Percentiles rank a stretch among this genome's conserved stretches.
Conservation (phyloP, 2,797 vertebrate genomes). For the Sebastes oblongus region DNA sequence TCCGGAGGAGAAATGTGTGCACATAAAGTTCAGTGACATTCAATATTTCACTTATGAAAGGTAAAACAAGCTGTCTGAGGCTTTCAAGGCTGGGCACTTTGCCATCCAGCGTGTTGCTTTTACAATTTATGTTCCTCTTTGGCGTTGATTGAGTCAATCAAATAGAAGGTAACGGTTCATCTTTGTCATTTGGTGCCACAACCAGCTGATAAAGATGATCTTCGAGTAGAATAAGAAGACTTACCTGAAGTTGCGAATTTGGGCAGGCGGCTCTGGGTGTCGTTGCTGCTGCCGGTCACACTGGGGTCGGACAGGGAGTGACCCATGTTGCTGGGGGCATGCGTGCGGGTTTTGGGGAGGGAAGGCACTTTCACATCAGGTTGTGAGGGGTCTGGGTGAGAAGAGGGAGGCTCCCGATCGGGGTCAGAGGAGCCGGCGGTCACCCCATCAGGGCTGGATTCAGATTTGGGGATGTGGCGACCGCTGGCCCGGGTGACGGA, state of each 20-base stretch:
- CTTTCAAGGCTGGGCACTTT: constrained; percentile 16
- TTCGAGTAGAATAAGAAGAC: background rate
- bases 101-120: constrained; percentile 14
- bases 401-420: constrained; percentile 46
- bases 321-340: constrained; percentile 69
- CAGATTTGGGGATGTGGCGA: constrained; percentile 82
- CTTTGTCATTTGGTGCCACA: background rate
- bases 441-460: constrained; percentile 72
- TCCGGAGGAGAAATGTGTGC: constrained; percentile 5
- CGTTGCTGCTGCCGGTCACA: constrained; percentile 74
- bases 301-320: constrained; percentile 85
- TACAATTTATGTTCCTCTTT: background rate
- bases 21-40: constrained; percentile 22
- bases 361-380: constrained; percentile 89
- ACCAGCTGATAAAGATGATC: background rate
- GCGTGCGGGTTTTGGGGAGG: constrained; percentile 68
- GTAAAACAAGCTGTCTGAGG: constrained; percentile 12
- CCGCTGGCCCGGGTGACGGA: constrained; percentile 82
- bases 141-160: background rate
- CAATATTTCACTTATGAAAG: constrained; percentile 43
- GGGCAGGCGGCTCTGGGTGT: constrained; percentile 82
- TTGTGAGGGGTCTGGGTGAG: constrained; percentile 59
- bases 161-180: background rate
- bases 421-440: constrained; percentile 64
- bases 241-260: constrained; percentile 85